Conservation (phyloP, 53 echinoderm and acorn worm species). For the Pentamera pediparva region DNA sequence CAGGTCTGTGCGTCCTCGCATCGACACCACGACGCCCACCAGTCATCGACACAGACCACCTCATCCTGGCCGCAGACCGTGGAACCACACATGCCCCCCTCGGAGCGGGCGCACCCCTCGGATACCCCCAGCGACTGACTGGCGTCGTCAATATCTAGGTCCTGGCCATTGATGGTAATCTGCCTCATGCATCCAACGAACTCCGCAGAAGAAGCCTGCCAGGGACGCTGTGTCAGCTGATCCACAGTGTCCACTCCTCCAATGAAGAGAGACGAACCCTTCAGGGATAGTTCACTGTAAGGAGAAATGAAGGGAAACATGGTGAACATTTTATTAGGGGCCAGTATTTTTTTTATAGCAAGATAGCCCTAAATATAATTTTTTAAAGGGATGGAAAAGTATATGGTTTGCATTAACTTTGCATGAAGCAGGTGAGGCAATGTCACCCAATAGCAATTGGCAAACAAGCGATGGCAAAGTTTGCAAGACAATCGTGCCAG, state of each 20-base stretch:
- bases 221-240: constrained; percentile 50
- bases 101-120: constrained; percentile 64
- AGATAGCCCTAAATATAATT: no score
- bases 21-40: constrained; percentile 80
- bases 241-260: constrained; percentile 70
- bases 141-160: constrained; percentile 35
- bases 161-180: constrained; percentile 65
- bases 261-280: constrained; percentile 50
- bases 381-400: no score
- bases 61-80: constrained; percentile 27
- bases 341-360: neutral
- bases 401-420: no score
- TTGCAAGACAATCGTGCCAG: no score
- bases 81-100: constrained; percentile 38
- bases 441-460: neutral
- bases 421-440: neutral
- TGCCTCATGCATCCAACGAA: constrained; percentile 89
- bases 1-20: constrained; percentile 62
- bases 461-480: neutral
- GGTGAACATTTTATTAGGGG: neutral
- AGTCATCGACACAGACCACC: constrained; percentile 73
- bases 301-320: neutral
- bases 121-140: constrained; percentile 30
- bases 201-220: constrained; percentile 82
- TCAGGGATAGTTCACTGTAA: constrained; percentile 56